Conservation (phyloP, 1,140 invertebrate genomes). For the Rhyacophila brunnea region DNA sequence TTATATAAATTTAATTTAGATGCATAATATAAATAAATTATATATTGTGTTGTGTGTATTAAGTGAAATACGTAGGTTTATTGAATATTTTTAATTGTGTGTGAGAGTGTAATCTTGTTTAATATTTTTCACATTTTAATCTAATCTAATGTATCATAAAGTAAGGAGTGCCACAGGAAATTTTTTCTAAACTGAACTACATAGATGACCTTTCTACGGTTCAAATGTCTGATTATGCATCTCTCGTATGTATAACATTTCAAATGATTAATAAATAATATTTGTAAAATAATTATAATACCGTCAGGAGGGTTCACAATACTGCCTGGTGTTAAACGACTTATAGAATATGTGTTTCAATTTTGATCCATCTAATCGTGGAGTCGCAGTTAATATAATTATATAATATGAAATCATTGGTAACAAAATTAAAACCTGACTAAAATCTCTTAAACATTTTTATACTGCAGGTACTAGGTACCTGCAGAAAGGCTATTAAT, state of each 20-base stretch:
- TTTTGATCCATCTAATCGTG: not conserved
- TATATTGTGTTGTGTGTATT: not conserved
- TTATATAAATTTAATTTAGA: not conserved
- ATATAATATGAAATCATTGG: too few relatives aligned
- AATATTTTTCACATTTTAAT: not conserved
- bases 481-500: too few relatives aligned
- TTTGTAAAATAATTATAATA: not conserved
- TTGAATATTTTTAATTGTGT: not conserved
- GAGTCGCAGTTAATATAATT: not conserved
- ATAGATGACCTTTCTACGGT: too few relatives aligned
- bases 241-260: too few relatives aligned
- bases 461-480: too few relatives aligned
- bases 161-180: not conserved
- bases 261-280: not conserved
- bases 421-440: too few relatives aligned
- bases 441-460: too few relatives aligned
- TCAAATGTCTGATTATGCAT: too few relatives aligned
- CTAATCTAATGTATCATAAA: not conserved
- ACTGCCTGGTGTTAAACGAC: not conserved
- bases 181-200: not conserved
- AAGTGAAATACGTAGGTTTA: not conserved
- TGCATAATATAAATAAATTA: conserved; percentile 1
- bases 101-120: not conserved
- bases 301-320: not conserved
- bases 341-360: not conserved